A percentile compares a stretch with the other conserved stretches of the same genome.
Evolutionary conservation across 2,113 vertebrate species (phyloP).

Genomic region (Emydocephalus ijimae): DNA sequence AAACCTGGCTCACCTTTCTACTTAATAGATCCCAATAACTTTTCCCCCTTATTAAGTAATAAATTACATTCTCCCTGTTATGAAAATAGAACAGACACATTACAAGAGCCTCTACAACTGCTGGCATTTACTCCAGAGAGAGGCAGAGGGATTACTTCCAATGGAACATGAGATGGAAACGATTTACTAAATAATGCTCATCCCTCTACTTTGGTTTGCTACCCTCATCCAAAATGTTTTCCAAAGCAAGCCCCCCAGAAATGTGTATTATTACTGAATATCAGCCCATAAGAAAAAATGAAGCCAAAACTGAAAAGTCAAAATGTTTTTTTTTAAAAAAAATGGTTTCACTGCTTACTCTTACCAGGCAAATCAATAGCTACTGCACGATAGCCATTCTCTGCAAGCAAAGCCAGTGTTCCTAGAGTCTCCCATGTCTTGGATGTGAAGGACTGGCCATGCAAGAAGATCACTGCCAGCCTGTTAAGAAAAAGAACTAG

Average conservation of each 20-base stretch:
- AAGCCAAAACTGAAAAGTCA: not conserved
- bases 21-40: not conserved
- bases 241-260: not conserved
- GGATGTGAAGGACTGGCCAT: constrained; percentile 91
- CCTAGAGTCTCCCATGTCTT: constrained; percentile 90
- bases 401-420: constrained; percentile 82
- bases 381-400: constrained; percentile 81
- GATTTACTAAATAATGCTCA: not conserved
- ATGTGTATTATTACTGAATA: not conserved
- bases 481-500: constrained; percentile 56
- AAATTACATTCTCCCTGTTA: not conserved
- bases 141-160: too few species aligned
- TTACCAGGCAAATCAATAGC: constrained; percentile 94
- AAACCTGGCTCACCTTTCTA: not conserved
- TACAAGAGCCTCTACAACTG: not conserved
- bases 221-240: not conserved
- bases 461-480: constrained; percentile 84
- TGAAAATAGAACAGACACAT: not conserved
- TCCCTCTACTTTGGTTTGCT: not conserved
- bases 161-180: not conserved
- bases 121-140: not conserved
- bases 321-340: not conserved
- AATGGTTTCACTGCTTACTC: not conserved
- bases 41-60: not conserved
- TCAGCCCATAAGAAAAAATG: not conserved